These are phyloP conservation scores for Actinopyga echinites DNA, from an alignment of 53 echinoderm and acorn worm genomes.

Conservation along the genomic window DNA sequence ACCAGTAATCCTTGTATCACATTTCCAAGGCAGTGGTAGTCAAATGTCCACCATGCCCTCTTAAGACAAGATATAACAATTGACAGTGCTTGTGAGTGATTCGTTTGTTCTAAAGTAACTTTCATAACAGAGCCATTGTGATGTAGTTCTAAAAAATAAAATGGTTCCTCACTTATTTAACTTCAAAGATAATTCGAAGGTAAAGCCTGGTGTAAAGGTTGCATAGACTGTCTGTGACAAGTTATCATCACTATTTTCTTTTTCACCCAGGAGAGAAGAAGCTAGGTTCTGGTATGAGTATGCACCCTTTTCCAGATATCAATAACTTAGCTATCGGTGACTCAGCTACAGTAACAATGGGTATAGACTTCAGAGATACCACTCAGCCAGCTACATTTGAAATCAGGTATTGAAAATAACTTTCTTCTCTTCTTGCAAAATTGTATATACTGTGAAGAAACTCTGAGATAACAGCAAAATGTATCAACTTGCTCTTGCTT, in stretches of 20 bases:
- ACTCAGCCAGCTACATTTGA: conserved; percentile 96
- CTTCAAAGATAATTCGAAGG: background rate
- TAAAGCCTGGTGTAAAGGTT: background rate
- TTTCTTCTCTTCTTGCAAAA: background rate
- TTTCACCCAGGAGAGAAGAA: conserved; percentile 78
- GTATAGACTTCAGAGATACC: conserved; percentile 96
- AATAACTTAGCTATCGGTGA: conserved; percentile 75
- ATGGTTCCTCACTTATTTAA: no score
- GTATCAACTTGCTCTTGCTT: background rate
- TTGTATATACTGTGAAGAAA: background rate
- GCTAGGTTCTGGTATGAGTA: conserved; percentile 85
- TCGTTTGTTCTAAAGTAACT: no score
- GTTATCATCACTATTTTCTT: background rate
- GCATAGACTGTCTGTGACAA: no score
- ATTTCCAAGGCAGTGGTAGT: no score
- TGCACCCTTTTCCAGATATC: conserved; percentile 84
- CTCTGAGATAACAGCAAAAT: background rate
- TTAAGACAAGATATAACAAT: no score
- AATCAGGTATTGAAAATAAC: conserved; percentile 76
- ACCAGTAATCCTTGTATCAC: no score
- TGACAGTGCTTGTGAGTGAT: no score
- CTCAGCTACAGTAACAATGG: conserved; percentile 71
- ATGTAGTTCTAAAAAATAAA: background rate
- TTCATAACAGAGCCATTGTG: no score
- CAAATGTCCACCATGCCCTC: no score